Conservation (phyloP, 2,113 vertebrate genomes). For the Melospiza melodia region DNA sequence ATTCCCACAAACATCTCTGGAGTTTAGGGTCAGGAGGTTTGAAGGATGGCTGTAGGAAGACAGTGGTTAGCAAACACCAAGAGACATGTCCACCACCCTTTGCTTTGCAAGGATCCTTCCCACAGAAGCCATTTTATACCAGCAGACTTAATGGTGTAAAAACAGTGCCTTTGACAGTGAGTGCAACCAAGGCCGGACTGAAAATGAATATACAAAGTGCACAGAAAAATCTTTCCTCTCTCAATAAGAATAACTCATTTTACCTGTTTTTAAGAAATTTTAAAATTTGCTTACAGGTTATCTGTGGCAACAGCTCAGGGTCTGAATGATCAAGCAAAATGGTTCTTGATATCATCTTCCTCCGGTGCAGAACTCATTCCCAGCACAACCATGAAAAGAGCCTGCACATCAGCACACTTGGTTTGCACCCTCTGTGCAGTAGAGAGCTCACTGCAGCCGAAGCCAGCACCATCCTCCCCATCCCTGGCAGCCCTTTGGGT, state of each 20-base stretch:
- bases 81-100: neutral
- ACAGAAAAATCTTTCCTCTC: neutral
- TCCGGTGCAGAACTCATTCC: neutral
- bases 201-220: neutral
- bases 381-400: neutral
- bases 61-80: neutral
- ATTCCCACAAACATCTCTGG: neutral
- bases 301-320: neutral
- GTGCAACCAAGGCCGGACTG: neutral
- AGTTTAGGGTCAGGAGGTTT: neutral
- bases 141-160: neutral
- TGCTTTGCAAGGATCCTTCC: neutral
- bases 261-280: neutral
- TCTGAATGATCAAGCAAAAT: neutral
- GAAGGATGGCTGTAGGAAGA: neutral
- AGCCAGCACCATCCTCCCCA: neutral
- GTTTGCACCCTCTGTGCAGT: neutral
- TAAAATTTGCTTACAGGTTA: neutral
- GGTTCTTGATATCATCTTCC: neutral
- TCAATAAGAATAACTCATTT: neutral
- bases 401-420: accelerated
- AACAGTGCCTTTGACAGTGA: neutral
- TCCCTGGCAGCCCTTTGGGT: neutral
- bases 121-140: neutral
- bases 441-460: slow-evolving; percentile 2